A percentile compares a stretch with the other conserved stretches of the same genome.
These are phyloP conservation scores for Bambusicola thoracicus DNA, from an alignment of 2,113 vertebrate species.

Conservation along the genomic window DNA sequence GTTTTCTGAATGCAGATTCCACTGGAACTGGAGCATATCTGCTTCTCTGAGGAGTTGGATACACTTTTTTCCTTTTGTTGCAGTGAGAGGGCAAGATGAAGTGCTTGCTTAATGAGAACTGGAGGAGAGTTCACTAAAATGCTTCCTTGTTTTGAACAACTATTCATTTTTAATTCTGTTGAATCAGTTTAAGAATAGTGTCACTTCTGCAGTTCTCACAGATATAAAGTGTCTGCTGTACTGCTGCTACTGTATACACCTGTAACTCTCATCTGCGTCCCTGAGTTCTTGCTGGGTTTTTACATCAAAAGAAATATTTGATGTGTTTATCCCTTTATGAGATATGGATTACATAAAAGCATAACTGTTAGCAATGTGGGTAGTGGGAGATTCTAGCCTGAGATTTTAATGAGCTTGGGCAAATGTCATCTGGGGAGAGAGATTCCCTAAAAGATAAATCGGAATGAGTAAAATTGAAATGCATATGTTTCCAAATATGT, in stretches of 20 bases:
- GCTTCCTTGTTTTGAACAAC: background rate
- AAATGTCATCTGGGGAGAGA: background rate
- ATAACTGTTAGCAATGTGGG: background rate
- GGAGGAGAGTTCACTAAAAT: background rate
- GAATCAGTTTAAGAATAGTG: background rate
- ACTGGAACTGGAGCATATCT: background rate
- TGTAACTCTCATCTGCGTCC: background rate
- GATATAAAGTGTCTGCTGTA: background rate
- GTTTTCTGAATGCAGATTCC: background rate
- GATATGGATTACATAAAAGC: background rate
- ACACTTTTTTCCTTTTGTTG: background rate
- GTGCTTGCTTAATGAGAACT: background rate
- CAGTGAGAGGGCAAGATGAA: rapidly evolving
- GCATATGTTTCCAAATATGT: background rate
- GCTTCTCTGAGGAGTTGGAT: background rate
- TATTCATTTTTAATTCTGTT: background rate
- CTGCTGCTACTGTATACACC: background rate
- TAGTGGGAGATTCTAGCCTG: background rate
- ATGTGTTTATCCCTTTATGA: background rate
- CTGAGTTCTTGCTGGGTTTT: background rate
- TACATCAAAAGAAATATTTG: background rate
- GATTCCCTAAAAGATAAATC: background rate
- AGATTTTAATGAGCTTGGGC: background rate
- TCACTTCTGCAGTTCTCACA: background rate
- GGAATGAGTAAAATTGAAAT: background rate